Percentiles rank a stretch among this genome's conserved stretches.
phyloP scores from a whole-genome alignment of 2,888 invertebrate species.

The Dinocampus coccinellae region DNA sequence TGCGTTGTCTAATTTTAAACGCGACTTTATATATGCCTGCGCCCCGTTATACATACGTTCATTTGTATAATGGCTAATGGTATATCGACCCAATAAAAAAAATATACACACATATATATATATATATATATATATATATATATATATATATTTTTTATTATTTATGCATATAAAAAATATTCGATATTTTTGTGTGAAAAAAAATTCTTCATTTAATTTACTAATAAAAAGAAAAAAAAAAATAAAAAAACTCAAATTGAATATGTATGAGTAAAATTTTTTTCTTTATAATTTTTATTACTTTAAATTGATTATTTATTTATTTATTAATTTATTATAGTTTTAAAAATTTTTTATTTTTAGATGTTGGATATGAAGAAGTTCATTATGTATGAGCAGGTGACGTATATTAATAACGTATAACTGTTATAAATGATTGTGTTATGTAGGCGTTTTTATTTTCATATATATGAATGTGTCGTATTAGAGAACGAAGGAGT shows the following conservation, averaged over 20 bases:
- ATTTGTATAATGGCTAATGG: not conserved
- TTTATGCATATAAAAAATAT: not conserved
- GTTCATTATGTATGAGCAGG: slow-evolving; percentile 6
- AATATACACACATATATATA: not conserved
- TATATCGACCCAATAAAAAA: not conserved
- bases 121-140: not conserved
- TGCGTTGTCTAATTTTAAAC: slow-evolving; percentile 9
- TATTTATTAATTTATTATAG: no score
- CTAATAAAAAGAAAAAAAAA: no score
- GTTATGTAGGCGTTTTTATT: no score
- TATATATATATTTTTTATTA: not conserved
- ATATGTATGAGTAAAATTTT: not conserved
- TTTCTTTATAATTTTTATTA: not conserved
- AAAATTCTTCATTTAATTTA: no score
- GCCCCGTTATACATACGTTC: not conserved
- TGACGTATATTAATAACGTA: slow-evolving; percentile 16
- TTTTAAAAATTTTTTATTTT: not conserved
- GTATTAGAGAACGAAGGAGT: not conserved
- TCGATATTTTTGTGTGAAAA: no score
- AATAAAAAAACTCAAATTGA: no score
- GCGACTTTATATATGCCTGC: not conserved
- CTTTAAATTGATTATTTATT: no score
- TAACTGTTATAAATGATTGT: not conserved
- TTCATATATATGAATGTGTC: not conserved
- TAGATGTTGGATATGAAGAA: not conserved